Conservation (phyloP, 2,888 invertebrate genomes). For the Mycogona germanica region DNA sequence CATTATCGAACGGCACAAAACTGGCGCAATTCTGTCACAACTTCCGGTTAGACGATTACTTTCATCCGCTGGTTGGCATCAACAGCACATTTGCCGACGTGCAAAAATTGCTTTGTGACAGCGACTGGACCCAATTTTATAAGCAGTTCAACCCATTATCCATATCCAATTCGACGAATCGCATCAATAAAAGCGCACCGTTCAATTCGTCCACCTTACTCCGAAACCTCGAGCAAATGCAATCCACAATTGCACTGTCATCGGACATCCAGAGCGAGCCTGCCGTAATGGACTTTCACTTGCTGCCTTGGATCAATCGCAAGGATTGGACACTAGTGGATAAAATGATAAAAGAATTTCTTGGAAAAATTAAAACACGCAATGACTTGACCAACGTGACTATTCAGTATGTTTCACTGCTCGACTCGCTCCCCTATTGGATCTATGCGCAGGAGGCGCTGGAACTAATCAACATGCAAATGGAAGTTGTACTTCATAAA, state of each 20-base stretch:
- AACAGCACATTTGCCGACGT: not conserved
- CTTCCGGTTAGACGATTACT: not conserved
- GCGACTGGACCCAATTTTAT: constrained; percentile 8
- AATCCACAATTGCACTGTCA: no score
- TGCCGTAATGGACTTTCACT: not conserved
- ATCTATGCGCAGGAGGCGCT: not conserved
- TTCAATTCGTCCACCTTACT: no score
- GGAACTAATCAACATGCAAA: constrained; percentile 10
- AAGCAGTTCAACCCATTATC: constrained; percentile 2
- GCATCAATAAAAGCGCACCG: no score
- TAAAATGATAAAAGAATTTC: not conserved
- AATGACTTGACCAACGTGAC: not conserved
- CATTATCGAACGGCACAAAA: not conserved
- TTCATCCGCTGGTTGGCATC: not conserved
- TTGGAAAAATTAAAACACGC: not conserved
- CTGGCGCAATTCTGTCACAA: constrained; percentile 9
- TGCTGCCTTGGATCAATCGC: constrained; percentile 3
- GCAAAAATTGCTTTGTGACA: constrained; percentile 6
- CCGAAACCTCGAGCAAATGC: no score
- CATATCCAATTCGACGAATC: no score
- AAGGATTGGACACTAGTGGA: not conserved
- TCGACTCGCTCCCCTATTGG: constrained; percentile 14
- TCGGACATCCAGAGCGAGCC: not conserved
- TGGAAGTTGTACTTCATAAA: not conserved
- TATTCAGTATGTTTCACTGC: constrained; percentile 9